These are phyloP conservation scores for Thelaira solivaga DNA, from an alignment of 2,888 invertebrate genomes.

Conservation along the genomic window DNA sequence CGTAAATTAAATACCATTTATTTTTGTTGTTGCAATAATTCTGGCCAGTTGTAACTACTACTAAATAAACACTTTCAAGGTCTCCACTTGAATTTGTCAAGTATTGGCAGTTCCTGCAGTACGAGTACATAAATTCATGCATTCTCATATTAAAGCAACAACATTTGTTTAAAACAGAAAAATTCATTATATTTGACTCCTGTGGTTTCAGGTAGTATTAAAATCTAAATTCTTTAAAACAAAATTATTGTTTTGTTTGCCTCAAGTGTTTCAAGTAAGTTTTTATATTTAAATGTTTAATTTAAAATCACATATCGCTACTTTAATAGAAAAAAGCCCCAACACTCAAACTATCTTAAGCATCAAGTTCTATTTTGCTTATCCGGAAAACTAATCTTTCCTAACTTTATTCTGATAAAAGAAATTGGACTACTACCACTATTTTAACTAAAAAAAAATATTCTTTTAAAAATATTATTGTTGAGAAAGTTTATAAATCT, in stretches of 20 bases:
- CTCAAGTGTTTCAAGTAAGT: conserved; percentile 41
- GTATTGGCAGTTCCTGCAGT: conserved; percentile 62
- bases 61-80: conserved; percentile 57
- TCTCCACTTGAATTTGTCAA: conserved; percentile 61
- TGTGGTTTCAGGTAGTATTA: conserved; percentile 34
- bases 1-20: background rate
- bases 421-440: no score
- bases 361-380: no score
- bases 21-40: conserved; percentile 18
- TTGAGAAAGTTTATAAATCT: background rate
- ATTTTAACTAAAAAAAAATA: no score
- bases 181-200: conserved; percentile 36
- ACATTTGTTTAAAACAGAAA: background rate
- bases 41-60: conserved; percentile 30
- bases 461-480: background rate
- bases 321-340: no score
- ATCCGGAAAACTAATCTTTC: no score
- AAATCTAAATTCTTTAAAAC: conserved; percentile 34
- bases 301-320: no score
- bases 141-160: no score
- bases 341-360: no score
- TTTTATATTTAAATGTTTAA: background rate
- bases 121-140: conserved; percentile 40
- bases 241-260: conserved; percentile 30
- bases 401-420: no score